Evolutionary conservation across 2,113 vertebrate species (phyloP), one percentile per base, ranked within the genome.

Genomic region (Pangasianodon hypophthalmus): DNA sequence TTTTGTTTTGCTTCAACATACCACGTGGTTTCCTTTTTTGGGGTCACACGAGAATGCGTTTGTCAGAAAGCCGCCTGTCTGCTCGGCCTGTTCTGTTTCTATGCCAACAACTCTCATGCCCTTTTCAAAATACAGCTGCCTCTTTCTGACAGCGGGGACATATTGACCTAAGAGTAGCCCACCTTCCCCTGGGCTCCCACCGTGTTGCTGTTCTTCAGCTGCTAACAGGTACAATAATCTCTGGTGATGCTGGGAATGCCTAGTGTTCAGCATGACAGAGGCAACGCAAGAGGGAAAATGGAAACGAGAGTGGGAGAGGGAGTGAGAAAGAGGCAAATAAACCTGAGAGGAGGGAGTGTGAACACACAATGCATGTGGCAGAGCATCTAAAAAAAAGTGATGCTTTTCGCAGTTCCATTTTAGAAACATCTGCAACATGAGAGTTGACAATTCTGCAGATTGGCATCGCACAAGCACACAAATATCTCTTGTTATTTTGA

Each of bases 351-450:
- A 64, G 4, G n/a, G 37, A 71, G 83, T 64, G 56, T 32, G 85
- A 62, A 64, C 29, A 75, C 19, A 69, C n/a, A 44, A 79, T 77
- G 73, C 19, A 58, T 67, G 54, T 88, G 86, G 54, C 54, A 73
- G 84, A 69, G 85, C 46, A 29, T 85, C 56, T 60, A 60, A 52
- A 62, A 69, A 77, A 90, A 87, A 71, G 83, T 83, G 84, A 90
- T 85, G 67, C 85, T 90, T 84, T 92, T 90, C 85, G 64, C 85
- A 71, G 77, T 85, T 88, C 84, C 69, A 48, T 84, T 92, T 92
- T 89, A 88, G 86, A 73, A 92, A 92, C 88, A 92, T 86, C 89
- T 90, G 89, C 89, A 90, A 82, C 85, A 90, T 80, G 50, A 88
- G 86, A 90, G 79, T 64, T 90, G 84, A 90, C 83, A 87, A 91